Percentiles rank a stretch among this genome's conserved stretches.
Conservation (phyloP, 2,797 vertebrate genomes). For the Parotocinclus haroldoi region DNA sequence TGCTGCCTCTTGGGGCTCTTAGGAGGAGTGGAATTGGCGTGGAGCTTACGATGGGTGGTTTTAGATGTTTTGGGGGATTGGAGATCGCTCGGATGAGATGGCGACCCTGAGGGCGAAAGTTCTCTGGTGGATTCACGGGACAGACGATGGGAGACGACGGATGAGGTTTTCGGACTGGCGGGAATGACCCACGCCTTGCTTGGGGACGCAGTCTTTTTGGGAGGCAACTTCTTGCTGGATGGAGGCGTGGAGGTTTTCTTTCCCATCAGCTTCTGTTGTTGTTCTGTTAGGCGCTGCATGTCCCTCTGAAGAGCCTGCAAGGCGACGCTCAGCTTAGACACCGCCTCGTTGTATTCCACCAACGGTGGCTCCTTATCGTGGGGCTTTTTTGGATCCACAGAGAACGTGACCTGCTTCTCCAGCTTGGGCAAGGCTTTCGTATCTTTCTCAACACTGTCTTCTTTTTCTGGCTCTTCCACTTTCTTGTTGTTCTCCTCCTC, state of each 20-base stretch:
- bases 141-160: slow-evolving; percentile 52
- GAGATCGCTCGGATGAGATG: slow-evolving; percentile 38
- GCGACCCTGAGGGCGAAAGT: slow-evolving; percentile 49
- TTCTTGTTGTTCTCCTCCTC: slow-evolving; percentile 57
- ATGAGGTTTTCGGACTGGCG: slow-evolving; percentile 35
- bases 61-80: slow-evolving; percentile 58
- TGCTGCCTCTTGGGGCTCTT: slow-evolving; percentile 74
- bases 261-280: slow-evolving; percentile 82
- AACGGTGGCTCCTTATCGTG: slow-evolving; percentile 55
- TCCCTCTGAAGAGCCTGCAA: slow-evolving; percentile 81
- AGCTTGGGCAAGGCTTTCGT: slow-evolving; percentile 53
- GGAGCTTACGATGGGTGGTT: slow-evolving; percentile 65
- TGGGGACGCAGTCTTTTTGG: slow-evolving; percentile 58
- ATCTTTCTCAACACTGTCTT: slow-evolving; percentile 44
- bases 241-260: slow-evolving; percentile 57
- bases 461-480: slow-evolving; percentile 49
- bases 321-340: slow-evolving; percentile 82
- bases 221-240: slow-evolving; percentile 49
- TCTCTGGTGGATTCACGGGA: slow-evolving; percentile 48
- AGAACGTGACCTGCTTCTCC: slow-evolving; percentile 87
- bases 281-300: slow-evolving; percentile 87
- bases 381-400: slow-evolving; percentile 71
- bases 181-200: slow-evolving; percentile 79
- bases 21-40: slow-evolving; percentile 49
- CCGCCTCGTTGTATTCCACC: slow-evolving; percentile 84